Percentiles rank a stretch among this genome's conserved stretches.
Conservation (phyloP, 2,888 invertebrate genomes). For the Melanostoma mellinum region DNA sequence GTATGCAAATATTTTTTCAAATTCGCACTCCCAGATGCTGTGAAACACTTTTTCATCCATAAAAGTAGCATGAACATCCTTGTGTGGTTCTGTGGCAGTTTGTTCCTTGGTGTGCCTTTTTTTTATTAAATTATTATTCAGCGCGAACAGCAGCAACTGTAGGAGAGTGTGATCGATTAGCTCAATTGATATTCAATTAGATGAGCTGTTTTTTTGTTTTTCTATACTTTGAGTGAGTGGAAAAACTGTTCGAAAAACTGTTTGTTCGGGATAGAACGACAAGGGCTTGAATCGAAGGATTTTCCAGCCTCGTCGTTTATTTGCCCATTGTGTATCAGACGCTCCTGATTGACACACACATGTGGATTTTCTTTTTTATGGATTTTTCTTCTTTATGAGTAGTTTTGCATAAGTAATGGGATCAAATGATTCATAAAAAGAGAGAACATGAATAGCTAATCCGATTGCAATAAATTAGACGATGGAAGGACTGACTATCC, state of each 20-base stretch:
- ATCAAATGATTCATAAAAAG: slow-evolving; percentile 64
- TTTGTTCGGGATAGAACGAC: slow-evolving; percentile 32
- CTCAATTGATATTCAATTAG: slow-evolving; percentile 57
- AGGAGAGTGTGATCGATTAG: slow-evolving; percentile 59
- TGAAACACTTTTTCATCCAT: slow-evolving; percentile 25
- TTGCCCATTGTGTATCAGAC: slow-evolving; percentile 25
- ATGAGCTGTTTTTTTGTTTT: slow-evolving; percentile 7
- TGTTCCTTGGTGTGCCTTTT: slow-evolving; percentile 35
- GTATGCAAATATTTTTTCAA: slow-evolving; percentile 59
- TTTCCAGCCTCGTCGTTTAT: slow-evolving; percentile 4
- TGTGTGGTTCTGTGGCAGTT: slow-evolving; percentile 54
- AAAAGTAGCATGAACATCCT: slow-evolving; percentile 40
- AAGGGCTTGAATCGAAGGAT: slow-evolving; percentile 54
- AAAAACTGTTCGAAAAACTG: slow-evolving; percentile 9
- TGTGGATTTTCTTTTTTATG: slow-evolving; percentile 24
- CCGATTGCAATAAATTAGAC: slow-evolving; percentile 52
- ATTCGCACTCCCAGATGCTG: slow-evolving; percentile 59
- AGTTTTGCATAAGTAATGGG: slow-evolving; percentile 71
- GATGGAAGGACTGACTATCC: not conserved
- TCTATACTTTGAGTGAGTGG: not conserved
- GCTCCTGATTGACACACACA: not conserved
- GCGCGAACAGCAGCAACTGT: slow-evolving; percentile 47
- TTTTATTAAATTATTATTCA: slow-evolving; percentile 64
- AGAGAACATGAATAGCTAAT: slow-evolving; percentile 35
- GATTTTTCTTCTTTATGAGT: slow-evolving; percentile 45